Percentiles rank a stretch among this genome's conserved stretches.
These are phyloP conservation scores for Dryobates pubescens DNA, from an alignment of 2,797 vertebrate species.

Conservation along the genomic window DNA sequence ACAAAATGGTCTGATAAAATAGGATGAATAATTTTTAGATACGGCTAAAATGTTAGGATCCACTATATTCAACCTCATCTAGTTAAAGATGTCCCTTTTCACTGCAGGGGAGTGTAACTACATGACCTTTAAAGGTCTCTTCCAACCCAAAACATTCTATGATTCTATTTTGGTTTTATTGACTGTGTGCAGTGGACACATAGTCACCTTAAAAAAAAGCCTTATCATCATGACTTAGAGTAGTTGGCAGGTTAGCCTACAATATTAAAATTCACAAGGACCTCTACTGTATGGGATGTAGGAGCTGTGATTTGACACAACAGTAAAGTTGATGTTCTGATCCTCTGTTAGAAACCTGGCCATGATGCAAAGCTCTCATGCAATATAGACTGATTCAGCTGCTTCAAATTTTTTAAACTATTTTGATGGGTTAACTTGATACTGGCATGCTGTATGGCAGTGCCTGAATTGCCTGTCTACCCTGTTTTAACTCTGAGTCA, in stretches of 20 bases:
- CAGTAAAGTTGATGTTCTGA: background rate
- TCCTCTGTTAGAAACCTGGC: background rate
- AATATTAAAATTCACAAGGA: background rate
- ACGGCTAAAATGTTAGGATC: background rate
- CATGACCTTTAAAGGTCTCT: background rate
- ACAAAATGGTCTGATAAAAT: background rate
- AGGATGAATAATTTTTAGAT: background rate
- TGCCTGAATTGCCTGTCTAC: background rate
- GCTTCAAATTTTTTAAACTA: background rate
- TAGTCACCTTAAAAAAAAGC: background rate
- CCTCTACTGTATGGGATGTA: background rate
- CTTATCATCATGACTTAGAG: background rate
- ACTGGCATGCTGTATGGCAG: background rate
- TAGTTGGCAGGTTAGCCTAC: background rate
- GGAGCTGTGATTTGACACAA: background rate
- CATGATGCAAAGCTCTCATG: background rate
- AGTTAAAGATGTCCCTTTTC: background rate
- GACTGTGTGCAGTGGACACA: background rate
- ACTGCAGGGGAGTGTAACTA: background rate
- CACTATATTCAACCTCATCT: background rate
- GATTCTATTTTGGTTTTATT: background rate
- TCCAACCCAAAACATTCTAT: background rate
- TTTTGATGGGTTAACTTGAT: background rate
- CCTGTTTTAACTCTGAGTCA: rapidly evolving
- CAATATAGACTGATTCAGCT: background rate